Evolutionary conservation across 2,113 vertebrate genomes (phyloP), one percentile per base, ranked within the genome.

Genomic region (Sphaerodactylus townsendi): DNA sequence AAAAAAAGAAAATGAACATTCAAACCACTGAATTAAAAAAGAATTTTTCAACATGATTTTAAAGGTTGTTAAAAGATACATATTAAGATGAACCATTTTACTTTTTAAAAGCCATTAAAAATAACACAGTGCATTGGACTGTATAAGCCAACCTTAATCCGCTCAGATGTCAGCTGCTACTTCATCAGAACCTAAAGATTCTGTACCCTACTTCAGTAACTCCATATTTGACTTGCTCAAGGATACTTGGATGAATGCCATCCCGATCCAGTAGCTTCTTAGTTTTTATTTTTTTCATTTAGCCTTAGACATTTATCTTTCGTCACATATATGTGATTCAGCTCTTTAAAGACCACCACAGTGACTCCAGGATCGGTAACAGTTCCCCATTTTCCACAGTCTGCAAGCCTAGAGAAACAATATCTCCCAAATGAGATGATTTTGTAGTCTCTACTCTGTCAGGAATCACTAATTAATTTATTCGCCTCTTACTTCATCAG

Each of bases 401-500:
- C 59, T 28, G 25, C 74, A 59, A 56, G 21, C n/a, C 74, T 59
- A 59, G 59, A 37, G 33, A 59, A 77, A 14, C 6, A 74, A 39
- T 48, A 56, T 11, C 8, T 33, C 3, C 15, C 30, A 10, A 73
- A 46, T 64, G 10, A n/a, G 56, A 69, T 3, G 35, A 23, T 59
- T 37, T 39, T 39, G 46, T 2, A 59, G 41, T 81, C 37, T 59
- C 10, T 44, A 64, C 30, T 11, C n/a, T 80, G 15, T 76, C 48
- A 48, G 66, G 30, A 39, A 79, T 37, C 71, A 21, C 66, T 1
- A 78, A 66, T 89, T 75, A 74, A 83, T n/a, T 33, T 19, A 80
- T 80, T 0, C 0, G 48, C 44, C 81, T 62, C 96, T 95, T 95
- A 99, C 99, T 89, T 99, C 98, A 87, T 99, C 98, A 85, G 98